Conservation (phyloP, 2,888 invertebrate species). For the Sceliomorpha sp. region DNA sequence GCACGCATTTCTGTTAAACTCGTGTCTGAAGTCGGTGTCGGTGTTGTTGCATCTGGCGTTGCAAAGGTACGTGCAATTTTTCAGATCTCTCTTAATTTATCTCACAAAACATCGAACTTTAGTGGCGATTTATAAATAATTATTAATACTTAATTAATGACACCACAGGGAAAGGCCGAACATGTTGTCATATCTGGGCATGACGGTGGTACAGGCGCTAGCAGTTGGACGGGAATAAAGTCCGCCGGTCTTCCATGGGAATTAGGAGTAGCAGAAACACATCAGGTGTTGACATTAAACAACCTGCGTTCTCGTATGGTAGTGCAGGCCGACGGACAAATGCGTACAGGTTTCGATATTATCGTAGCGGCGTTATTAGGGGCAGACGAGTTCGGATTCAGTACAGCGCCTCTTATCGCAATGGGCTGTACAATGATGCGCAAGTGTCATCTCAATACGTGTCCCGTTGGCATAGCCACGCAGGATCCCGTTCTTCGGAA, state of each 20-base stretch:
- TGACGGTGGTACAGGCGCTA: slow-evolving; percentile 99
- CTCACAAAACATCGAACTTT: too few species aligned
- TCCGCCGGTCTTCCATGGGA: slow-evolving; percentile 99
- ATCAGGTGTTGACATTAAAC: slow-evolving; percentile 97
- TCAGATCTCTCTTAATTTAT: too few species aligned
- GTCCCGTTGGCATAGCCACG: slow-evolving; percentile 99
- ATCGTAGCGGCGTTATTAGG: slow-evolving; percentile 97
- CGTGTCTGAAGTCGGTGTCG: slow-evolving; percentile 99
- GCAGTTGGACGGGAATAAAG: slow-evolving; percentile 99
- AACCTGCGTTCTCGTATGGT: slow-evolving; percentile 95
- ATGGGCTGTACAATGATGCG: slow-evolving; percentile 99
- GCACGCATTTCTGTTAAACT: slow-evolving; percentile 98
- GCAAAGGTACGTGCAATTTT: too few species aligned
- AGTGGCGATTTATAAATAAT: too few species aligned
- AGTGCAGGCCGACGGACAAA: slow-evolving; percentile 97
- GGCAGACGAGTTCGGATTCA: slow-evolving; percentile 99
- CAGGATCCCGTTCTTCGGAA: slow-evolving; percentile 97
- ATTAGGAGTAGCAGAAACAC: slow-evolving; percentile 98
- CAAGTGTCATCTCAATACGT: slow-evolving; percentile 99
- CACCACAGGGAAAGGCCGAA: slow-evolving; percentile 94
- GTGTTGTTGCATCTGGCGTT: slow-evolving; percentile 99
- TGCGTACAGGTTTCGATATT: slow-evolving; percentile 97
- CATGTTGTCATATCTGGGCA: slow-evolving; percentile 99
- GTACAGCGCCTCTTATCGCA: slow-evolving; percentile 98
- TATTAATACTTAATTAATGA: not conserved